Percentiles rank a stretch among this genome's conserved stretches.
Conservation (phyloP, 2,888 invertebrate species). For the Acholoe squamosa region DNA sequence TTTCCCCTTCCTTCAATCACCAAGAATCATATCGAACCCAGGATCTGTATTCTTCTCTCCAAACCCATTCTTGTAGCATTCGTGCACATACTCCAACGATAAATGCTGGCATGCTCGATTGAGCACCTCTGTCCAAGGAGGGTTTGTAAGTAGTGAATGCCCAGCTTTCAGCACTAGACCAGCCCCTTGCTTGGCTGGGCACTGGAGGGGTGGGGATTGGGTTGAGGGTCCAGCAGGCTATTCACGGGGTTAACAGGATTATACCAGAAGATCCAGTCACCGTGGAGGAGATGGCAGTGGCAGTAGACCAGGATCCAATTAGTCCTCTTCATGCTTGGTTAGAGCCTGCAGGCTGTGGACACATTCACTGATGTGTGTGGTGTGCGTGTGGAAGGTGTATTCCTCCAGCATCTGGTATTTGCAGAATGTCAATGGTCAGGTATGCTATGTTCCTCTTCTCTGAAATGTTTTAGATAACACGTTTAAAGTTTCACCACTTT, state of each 20-base stretch:
- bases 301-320: neutral
- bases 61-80: neutral
- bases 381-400: too few species aligned
- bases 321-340: neutral
- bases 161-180: neutral
- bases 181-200: neutral
- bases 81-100: neutral
- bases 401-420: too few species aligned
- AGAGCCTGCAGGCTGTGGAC: neutral
- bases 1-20: neutral
- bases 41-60: conserved; percentile 20
- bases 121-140: neutral
- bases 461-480: too few species aligned
- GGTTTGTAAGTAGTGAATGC: neutral
- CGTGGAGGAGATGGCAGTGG: neutral
- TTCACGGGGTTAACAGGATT: conserved; percentile 8
- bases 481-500: too few species aligned
- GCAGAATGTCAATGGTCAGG: too few species aligned
- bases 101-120: neutral
- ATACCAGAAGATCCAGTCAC: neutral
- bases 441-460: too few species aligned
- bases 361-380: too few species aligned
- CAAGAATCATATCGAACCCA: conserved; percentile 20
- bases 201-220: conserved; percentile 21
- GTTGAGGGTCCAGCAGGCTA: neutral